Percentiles rank a stretch among this genome's conserved stretches.
Conservation (phyloP, 2,113 vertebrate genomes). For the Haemorhous mexicanus region DNA sequence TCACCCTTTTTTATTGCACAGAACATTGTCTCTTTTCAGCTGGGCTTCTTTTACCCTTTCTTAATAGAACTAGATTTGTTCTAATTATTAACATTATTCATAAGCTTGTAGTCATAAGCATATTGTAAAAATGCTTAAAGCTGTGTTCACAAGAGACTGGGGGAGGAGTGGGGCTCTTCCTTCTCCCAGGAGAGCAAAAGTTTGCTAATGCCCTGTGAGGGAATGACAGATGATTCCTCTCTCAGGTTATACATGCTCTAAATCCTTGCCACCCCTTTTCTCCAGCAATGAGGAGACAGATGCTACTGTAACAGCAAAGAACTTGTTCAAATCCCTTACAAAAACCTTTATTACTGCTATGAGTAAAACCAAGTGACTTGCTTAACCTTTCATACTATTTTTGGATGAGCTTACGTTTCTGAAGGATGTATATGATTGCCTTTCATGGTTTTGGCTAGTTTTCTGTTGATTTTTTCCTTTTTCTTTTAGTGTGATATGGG, state of each 20-base stretch:
- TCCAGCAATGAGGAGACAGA: not conserved
- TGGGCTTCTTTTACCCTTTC: not conserved
- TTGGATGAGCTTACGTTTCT: not conserved
- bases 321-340: not conserved
- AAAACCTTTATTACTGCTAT: constrained; percentile 8
- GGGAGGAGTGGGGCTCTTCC: not conserved
- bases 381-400: constrained; percentile 25
- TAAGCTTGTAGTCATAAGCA: not conserved
- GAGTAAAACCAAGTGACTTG: not conserved
- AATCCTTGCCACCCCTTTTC: not conserved
- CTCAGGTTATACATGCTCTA: constrained; percentile 1
- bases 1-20: not conserved
- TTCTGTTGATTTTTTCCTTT: not conserved
- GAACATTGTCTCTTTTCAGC: accelerated
- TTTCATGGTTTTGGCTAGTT: not conserved
- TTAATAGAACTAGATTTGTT: not conserved
- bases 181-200: not conserved
- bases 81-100: not conserved
- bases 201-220: not conserved
- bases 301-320: constrained; percentile 6
- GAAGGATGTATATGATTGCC: not conserved
- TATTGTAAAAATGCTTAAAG: not conserved
- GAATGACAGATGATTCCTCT: constrained; percentile 33
- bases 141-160: not conserved
- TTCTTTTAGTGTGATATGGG: not conserved